phyloP scores from a whole-genome alignment of 2,113 vertebrate species.

The Montifringilla adamsi region DNA sequence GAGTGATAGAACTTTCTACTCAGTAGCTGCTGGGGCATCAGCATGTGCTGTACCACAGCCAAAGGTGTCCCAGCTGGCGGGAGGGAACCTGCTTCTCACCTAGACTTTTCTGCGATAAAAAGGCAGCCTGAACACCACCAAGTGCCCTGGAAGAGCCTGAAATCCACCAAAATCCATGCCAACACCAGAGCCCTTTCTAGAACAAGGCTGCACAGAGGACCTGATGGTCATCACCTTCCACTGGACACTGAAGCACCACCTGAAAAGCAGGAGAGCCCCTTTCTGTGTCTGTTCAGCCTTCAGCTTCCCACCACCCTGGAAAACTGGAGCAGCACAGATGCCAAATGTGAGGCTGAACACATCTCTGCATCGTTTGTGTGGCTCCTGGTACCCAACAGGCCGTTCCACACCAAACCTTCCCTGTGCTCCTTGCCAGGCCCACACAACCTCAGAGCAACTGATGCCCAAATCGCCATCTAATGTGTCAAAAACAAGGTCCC shows the following conservation, averaged over 20 bases:
- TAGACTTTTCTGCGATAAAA: not conserved
- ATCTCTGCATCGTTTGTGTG: fast-evolving
- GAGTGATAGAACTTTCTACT: not conserved
- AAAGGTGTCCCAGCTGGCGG: fast-evolving
- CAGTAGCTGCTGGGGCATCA: not conserved
- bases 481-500: not conserved
- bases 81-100: not conserved
- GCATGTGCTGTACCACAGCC: fast-evolving
- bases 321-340: not conserved
- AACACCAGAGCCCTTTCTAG: not conserved
- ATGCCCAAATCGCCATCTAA: not conserved
- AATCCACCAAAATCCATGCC: not conserved
- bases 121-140: fast-evolving
- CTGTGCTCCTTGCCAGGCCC: not conserved
- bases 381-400: not conserved
- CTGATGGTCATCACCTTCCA: not conserved
- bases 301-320: not conserved
- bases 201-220: not conserved
- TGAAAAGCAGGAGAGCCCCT: not conserved
- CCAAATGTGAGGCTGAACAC: fast-evolving
- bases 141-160: not conserved
- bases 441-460: fast-evolving
- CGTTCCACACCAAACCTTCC: not conserved
- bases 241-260: not conserved
- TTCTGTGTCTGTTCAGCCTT: not conserved